Evolutionary conservation across 2,888 invertebrate species (phyloP).

Genomic region (Melanophora roralis): DNA sequence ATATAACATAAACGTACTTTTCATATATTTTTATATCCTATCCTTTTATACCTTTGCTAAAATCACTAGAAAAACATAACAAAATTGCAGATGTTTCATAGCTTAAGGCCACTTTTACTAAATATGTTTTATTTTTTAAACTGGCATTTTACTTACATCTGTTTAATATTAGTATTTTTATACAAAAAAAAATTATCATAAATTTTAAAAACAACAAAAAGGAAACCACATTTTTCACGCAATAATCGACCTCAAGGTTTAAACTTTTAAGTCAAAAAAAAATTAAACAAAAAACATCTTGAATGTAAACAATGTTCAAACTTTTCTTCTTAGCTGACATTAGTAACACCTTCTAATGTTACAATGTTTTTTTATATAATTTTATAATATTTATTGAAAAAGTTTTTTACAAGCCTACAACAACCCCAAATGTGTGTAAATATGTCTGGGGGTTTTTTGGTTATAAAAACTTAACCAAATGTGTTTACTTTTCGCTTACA

Average conservation of each 20-base stretch:
- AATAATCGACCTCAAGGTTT: constrained; percentile 29
- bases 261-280: constrained; percentile 10
- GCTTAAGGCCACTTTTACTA: not conserved
- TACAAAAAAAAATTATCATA: constrained; percentile 49
- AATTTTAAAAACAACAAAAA: constrained; percentile 16
- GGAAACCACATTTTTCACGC: constrained; percentile 3
- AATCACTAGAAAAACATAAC: not conserved
- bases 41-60: not conserved
- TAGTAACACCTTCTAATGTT: constrained; percentile 46
- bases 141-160: constrained; percentile 49
- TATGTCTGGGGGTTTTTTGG: not conserved
- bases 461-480: not conserved
- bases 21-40: too few relatives aligned
- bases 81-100: constrained; percentile 25
- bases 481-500: constrained; percentile 36
- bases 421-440: not conserved
- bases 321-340: constrained; percentile 43
- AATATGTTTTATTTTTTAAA: constrained; percentile 36
- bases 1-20: too few relatives aligned
- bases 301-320: not conserved
- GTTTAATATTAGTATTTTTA: constrained; percentile 32
- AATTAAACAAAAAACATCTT: constrained; percentile 14
- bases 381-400: constrained; percentile 59
- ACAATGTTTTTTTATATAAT: constrained; percentile 38
- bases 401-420: constrained; percentile 32